These are phyloP conservation scores for Characodon lateralis DNA, from an alignment of 2,797 vertebrate species.

Conservation along the genomic window DNA sequence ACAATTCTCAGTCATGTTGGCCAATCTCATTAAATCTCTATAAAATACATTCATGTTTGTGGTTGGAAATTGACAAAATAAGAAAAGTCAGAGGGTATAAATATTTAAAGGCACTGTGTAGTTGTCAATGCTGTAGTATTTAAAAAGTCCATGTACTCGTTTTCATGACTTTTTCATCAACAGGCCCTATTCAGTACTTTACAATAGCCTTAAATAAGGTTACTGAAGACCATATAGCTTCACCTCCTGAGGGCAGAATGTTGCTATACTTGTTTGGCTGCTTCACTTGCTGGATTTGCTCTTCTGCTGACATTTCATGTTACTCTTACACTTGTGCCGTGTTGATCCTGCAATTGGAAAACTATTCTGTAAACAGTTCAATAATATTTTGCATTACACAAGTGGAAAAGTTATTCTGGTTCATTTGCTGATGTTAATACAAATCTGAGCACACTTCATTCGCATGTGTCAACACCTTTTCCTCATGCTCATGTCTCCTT, in stretches of 20 bases:
- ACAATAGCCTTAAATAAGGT: slow-evolving; percentile 12
- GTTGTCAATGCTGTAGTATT: not conserved
- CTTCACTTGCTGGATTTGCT: slow-evolving; percentile 36
- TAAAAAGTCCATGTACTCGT: slow-evolving; percentile 7
- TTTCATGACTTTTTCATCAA: slow-evolving; percentile 3
- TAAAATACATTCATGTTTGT: not conserved
- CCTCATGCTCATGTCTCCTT: slow-evolving; percentile 72
- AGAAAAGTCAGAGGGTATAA: not conserved
- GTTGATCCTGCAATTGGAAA: slow-evolving; percentile 3
- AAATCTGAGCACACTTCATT: slow-evolving; percentile 42
- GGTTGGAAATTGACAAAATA: not conserved
- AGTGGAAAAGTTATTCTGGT: slow-evolving; percentile 52
- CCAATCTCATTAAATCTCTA: not conserved
- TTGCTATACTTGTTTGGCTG: slow-evolving; percentile 24
- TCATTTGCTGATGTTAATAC: slow-evolving; percentile 31
- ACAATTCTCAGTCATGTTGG: not conserved
- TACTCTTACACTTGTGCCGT: slow-evolving; percentile 62
- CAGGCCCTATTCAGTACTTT: slow-evolving; percentile 4
- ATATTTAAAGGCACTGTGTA: not conserved
- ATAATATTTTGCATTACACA: slow-evolving; percentile 52
- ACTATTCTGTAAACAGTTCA: not conserved
- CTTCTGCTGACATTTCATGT: slow-evolving; percentile 45
- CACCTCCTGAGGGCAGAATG: not conserved
- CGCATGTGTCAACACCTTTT: slow-evolving; percentile 51
- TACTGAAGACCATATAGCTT: slow-evolving; percentile 7